phyloP scores from a whole-genome alignment of 2,797 vertebrate species.

The Cirrhinus molitorella region DNA sequence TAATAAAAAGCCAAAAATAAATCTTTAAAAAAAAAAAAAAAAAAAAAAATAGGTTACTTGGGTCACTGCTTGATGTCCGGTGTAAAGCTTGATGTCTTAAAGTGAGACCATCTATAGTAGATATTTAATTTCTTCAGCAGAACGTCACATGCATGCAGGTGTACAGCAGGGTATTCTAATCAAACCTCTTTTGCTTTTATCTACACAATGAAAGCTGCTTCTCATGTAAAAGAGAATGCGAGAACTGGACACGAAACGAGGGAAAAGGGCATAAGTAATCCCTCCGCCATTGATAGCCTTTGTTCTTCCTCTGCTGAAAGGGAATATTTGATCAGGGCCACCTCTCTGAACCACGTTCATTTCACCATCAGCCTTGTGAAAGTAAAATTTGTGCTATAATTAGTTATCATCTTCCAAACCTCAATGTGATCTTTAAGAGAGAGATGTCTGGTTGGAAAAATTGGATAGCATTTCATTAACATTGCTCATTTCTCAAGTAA shows the following conservation, averaged over 20 bases:
- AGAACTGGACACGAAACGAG: slow-evolving; percentile 40
- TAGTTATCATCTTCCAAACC: slow-evolving; percentile 43
- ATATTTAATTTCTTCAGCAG: slow-evolving; percentile 13
- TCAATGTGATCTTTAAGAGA: slow-evolving; percentile 24
- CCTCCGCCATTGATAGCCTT: slow-evolving; percentile 43
- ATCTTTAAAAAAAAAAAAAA: too few species aligned
- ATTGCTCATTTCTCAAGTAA: not conserved
- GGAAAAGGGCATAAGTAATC: slow-evolving; percentile 56
- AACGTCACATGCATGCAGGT: slow-evolving; percentile 5
- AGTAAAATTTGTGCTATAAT: slow-evolving; percentile 47
- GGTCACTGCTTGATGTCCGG: not conserved
- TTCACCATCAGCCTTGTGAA: slow-evolving; percentile 40
- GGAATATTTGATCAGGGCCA: slow-evolving; percentile 57
- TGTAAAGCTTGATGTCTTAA: not conserved
- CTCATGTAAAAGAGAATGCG: slow-evolving; percentile 33
- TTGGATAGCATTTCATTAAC: not conserved
- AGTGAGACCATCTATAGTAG: not conserved
- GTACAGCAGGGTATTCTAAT: slow-evolving; percentile 25
- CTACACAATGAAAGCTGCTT: slow-evolving; percentile 14
- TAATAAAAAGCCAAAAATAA: too few species aligned
- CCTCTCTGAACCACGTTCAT: slow-evolving; percentile 49
- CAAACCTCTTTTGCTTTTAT: slow-evolving; percentile 46
- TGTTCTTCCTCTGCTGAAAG: slow-evolving; percentile 49
- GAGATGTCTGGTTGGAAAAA: slow-evolving; percentile 23
- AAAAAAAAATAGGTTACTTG: too few species aligned